Evolutionary conservation across 1,140 invertebrate species (phyloP).

Genomic region (Drepana arcuata): DNA sequence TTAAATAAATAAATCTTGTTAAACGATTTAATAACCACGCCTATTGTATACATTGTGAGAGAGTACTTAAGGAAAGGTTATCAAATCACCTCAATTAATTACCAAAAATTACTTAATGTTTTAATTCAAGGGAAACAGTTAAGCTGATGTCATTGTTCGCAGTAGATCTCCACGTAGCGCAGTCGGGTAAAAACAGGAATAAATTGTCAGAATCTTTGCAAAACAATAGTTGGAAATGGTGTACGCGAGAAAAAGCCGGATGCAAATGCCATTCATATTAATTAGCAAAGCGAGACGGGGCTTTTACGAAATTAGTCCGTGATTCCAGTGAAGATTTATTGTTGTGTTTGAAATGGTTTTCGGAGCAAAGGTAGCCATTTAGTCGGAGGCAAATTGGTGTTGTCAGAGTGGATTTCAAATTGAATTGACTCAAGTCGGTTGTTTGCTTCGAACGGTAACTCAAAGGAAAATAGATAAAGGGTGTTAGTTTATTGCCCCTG

Average conservation of each 20-base stretch:
- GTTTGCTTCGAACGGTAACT: constrained; percentile 33
- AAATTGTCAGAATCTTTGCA: constrained; percentile 68
- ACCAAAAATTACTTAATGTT: constrained; percentile 3
- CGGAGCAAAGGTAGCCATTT: constrained; percentile 65
- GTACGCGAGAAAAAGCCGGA: constrained; percentile 69
- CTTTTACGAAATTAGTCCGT: constrained; percentile 72
- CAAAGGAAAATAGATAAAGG: constrained; percentile 17
- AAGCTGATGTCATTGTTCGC: constrained; percentile 48
- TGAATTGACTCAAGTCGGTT: constrained; percentile 50
- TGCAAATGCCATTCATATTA: constrained; percentile 72
- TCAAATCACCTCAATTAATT: too few relatives aligned
- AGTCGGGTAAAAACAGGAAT: constrained; percentile 63
- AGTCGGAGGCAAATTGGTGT: constrained; percentile 56
- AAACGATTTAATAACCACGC: too few relatives aligned
- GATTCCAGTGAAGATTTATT: constrained; percentile 70
- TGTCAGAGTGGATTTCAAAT: constrained; percentile 55
- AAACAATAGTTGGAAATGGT: constrained; percentile 72
- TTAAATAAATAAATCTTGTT: too few relatives aligned
- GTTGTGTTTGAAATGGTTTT: constrained; percentile 68
- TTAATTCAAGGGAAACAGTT: constrained; percentile 45
- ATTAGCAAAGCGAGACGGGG: constrained; percentile 70
- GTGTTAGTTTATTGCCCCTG: constrained; percentile 28
- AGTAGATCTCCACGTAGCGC: constrained; percentile 44
- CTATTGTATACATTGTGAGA: too few relatives aligned
- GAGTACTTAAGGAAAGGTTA: too few relatives aligned